Conservation (phyloP, 1,140 invertebrate species). For the Melanaphis sacchari region DNA sequence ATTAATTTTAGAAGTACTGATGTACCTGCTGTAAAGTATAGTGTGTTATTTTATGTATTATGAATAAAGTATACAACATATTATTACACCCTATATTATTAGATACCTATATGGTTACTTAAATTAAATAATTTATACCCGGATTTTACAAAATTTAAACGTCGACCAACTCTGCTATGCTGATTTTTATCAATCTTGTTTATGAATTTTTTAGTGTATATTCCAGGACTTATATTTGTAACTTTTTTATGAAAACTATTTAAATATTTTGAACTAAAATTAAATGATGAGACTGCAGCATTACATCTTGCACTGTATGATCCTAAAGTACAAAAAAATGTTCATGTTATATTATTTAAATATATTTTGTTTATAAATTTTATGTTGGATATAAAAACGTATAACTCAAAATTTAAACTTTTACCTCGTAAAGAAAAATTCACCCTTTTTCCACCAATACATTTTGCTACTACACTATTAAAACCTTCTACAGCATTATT, state of each 20-base stretch:
- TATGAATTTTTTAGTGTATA: not conserved
- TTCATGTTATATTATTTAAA: not conserved
- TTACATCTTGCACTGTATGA: not conserved
- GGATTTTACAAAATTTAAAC: not conserved
- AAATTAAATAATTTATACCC: too few species aligned
- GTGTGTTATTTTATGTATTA: too few species aligned
- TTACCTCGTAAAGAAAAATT: not conserved
- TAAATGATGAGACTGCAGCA: not conserved
- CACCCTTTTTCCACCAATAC: not conserved
- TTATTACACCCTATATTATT: too few species aligned
- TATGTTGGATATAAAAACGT: too few species aligned
- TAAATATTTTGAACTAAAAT: not conserved
- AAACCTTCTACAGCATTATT: not conserved
- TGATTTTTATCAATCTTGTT: not conserved
- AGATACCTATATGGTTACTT: too few species aligned
- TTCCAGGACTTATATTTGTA: not conserved
- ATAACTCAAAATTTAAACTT: not conserved
- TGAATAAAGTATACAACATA: too few species aligned
- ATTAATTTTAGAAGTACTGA: too few species aligned
- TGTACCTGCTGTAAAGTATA: too few species aligned
- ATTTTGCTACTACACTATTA: not conserved
- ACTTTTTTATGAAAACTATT: not conserved
- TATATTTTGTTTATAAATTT: too few species aligned
- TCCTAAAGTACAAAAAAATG: not conserved
- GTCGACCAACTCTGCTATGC: not conserved